Conservation (phyloP, 30 jellyfish, hydroid and myxozoan genomes). For the Sanderia malayensis region DNA sequence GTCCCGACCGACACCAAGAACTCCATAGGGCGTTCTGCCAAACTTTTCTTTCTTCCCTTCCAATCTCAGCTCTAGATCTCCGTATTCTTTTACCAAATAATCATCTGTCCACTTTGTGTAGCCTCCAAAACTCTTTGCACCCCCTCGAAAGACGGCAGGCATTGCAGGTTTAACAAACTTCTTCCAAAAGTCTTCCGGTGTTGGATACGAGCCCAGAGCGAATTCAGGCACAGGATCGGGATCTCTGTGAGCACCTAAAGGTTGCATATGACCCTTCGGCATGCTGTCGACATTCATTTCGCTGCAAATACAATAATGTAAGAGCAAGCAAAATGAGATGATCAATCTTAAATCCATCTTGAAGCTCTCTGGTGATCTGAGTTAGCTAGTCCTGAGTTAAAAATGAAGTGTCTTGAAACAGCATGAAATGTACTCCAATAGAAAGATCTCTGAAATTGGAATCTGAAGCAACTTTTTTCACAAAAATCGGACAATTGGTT, state of each 20-base stretch:
- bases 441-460: too few species aligned
- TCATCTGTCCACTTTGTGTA: slow-evolving; percentile 82
- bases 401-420: too few species aligned
- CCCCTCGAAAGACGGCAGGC: slow-evolving; percentile 83
- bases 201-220: slow-evolving; percentile 31
- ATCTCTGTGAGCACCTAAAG: slow-evolving; percentile 75
- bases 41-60: slow-evolving; percentile 71
- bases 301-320: slow-evolving; percentile 11
- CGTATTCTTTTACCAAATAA: slow-evolving; percentile 49
- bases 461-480: too few species aligned
- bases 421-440: too few species aligned
- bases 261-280: slow-evolving; percentile 73
- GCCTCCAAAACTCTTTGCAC: slow-evolving; percentile 49
- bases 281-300: not conserved
- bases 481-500: too few species aligned
- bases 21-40: slow-evolving; percentile 74
- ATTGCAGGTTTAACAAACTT: slow-evolving; percentile 62
- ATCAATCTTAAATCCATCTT: too few species aligned
- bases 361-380: too few species aligned
- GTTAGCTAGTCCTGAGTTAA: too few species aligned
- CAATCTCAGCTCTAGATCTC: slow-evolving; percentile 64
- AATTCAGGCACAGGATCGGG: slow-evolving; percentile 75
- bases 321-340: too few species aligned
- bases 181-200: slow-evolving; percentile 76
- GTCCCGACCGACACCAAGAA: slow-evolving; percentile 74